phyloP scores from a whole-genome alignment of 2,888 invertebrate genomes.

The Caenorhabditis becei region DNA sequence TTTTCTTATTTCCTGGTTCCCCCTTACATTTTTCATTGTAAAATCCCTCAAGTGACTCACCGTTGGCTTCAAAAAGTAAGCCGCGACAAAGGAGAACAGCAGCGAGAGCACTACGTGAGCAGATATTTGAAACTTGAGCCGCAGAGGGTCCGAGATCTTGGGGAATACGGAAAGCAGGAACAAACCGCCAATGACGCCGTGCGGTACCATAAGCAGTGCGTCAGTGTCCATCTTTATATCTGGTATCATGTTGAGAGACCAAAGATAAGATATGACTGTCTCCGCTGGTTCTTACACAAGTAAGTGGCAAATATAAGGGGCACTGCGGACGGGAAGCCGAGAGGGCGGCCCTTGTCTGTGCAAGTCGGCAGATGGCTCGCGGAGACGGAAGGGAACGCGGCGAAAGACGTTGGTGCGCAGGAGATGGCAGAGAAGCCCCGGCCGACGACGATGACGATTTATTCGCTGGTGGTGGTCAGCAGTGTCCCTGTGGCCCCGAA shows the following conservation, averaged over 20 bases:
- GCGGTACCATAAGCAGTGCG: conserved; percentile 47
- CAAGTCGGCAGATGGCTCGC: conserved; percentile 58
- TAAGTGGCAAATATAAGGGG: conserved; percentile 55
- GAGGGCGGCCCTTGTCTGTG: conserved; percentile 42
- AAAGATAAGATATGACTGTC: conserved; percentile 27
- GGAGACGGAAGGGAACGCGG: conserved; percentile 39
- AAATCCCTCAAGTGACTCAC: conserved; percentile 44
- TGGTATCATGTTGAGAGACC: conserved; percentile 3
- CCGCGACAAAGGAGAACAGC: conserved; percentile 60
- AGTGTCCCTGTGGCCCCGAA: conserved; percentile 12
- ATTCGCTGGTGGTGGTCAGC: conserved; percentile 47
- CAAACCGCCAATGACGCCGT: conserved; percentile 57
- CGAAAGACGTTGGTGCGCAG: conserved; percentile 29
- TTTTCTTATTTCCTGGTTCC: background rate
- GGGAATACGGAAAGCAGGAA: conserved; percentile 64
- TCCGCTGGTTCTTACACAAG: conserved; percentile 50
- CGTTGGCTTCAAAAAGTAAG: conserved; percentile 60
- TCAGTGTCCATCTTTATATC: conserved; percentile 26
- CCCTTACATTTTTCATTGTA: too few species aligned
- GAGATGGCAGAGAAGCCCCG: conserved; percentile 45
- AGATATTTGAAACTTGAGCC: conserved; percentile 59
- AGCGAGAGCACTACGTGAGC: conserved; percentile 66
- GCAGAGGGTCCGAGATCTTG: conserved; percentile 33
- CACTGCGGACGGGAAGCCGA: conserved; percentile 12
- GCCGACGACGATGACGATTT: conserved; percentile 27